Conservation (phyloP, 1,140 invertebrate genomes). For the Drosophila sp. region DNA sequence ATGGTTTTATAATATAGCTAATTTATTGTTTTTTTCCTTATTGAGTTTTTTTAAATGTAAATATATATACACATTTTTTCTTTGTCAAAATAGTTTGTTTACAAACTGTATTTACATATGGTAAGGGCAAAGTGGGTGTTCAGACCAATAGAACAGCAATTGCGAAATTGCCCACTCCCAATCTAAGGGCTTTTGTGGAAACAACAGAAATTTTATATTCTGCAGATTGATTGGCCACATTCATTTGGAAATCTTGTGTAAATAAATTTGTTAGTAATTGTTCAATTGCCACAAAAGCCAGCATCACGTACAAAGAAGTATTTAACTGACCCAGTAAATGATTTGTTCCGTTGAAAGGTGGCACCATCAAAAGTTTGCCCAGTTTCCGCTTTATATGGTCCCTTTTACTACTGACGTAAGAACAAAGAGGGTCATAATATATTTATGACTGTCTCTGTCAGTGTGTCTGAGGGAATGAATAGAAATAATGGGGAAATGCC, state of each 20-base stretch:
- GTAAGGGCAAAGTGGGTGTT: constrained; percentile 1
- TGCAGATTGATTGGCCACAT: constrained; percentile 5
- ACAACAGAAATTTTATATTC: not conserved
- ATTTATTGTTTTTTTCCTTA: too few species aligned
- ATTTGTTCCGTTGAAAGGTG: not conserved
- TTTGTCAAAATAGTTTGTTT: too few species aligned
- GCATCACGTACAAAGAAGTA: not conserved
- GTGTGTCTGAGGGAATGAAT: constrained; percentile 2
- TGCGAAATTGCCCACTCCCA: not conserved
- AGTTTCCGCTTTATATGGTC: constrained; percentile 26
- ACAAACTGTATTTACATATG: not conserved
- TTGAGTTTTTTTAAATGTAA: too few species aligned
- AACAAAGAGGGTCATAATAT: constrained; percentile 52
- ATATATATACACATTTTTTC: too few species aligned
- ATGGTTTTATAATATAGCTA: too few species aligned
- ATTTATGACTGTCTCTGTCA: constrained; percentile 48
- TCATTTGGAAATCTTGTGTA: constrained; percentile 4
- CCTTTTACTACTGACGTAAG: constrained; percentile 16
- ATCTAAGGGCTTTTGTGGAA: not conserved
- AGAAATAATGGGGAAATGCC: constrained; percentile 17
- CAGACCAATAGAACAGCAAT: constrained; percentile 5
- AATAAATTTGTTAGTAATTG: constrained; percentile 17
- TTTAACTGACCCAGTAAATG: constrained; percentile 25
- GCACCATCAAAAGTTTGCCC: constrained; percentile 1
- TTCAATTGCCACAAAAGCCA: constrained; percentile 2